Conservation (phyloP, 2,888 invertebrate species). For the Phorcus lineatus region DNA sequence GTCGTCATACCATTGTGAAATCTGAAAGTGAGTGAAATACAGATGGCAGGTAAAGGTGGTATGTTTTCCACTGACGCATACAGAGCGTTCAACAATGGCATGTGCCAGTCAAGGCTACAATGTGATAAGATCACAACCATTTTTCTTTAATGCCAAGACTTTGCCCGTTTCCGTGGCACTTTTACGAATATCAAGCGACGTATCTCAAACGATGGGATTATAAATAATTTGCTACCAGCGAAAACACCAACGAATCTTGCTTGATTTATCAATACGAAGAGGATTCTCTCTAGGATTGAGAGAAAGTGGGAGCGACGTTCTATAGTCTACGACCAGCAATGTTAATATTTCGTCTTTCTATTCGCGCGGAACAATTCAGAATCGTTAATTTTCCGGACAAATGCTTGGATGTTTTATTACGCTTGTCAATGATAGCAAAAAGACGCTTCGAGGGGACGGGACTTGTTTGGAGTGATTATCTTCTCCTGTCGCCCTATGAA, state of each 20-base stretch:
- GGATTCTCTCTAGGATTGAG: background rate
- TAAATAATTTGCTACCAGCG: conserved; percentile 1
- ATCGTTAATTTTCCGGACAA: conserved; percentile 10
- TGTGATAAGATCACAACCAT: background rate
- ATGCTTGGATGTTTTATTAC: conserved; percentile 7
- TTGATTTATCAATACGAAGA: background rate
- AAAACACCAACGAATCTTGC: background rate
- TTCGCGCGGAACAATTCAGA: conserved; percentile 2
- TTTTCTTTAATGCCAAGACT: background rate
- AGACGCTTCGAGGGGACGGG: background rate
- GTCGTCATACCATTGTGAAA: too few species aligned
- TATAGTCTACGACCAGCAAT: background rate
- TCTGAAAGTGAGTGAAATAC: too few species aligned
- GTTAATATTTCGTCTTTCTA: background rate
- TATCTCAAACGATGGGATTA: background rate
- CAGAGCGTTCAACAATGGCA: background rate
- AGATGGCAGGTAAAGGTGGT: background rate
- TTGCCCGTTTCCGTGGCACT: too few species aligned
- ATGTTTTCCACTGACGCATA: background rate
- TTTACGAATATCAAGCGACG: background rate
- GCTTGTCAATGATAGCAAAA: background rate
- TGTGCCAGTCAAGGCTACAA: background rate
- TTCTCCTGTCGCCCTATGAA: background rate
- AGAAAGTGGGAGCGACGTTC: background rate
- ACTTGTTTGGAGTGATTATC: background rate